Base-by-base conservation (phyloP, 2,888 invertebrate genomes). In the Torymus aiolomorphi region DNA sequence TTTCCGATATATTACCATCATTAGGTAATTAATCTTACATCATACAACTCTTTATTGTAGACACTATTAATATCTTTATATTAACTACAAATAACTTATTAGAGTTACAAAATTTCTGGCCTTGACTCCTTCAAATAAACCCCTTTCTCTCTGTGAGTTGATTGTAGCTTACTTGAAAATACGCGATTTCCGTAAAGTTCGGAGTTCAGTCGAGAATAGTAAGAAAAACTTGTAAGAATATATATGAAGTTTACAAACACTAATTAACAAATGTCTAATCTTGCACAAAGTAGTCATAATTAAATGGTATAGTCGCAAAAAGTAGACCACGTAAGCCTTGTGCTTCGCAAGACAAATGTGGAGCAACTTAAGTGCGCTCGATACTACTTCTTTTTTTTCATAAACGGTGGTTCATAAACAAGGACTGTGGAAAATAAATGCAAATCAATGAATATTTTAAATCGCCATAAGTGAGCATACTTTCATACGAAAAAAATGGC, bases 81-180 rank as follows among this genome's bases (percentile, higher is more conserved):
- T 57, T 20, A 57, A 59, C n/a, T 66, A 66, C 42, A 61, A 72
- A 72, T 71, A 77, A 65, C 42, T 56, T 51, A 20, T 69, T 49
- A 20, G 14, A 3, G 5, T 56, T 63, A 63, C 49, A 49, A 62
- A 70, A 57, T 62, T 63, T 24, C 14, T 24, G 12, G 5, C 11
- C n/a, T 42, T 16, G 4, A 49, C 5, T 42, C n/a, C 14, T 54
- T 69, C 18, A 67, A 62, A 49, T 69, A 62, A 59, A 65, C 42
- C 14, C 42, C 42, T 42, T 42, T 42, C 42, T 73, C 52, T n/a
- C 2, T 16, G 10, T 42, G 2, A 49, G 49, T 16, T 65, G 13
- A 63, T 18, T 52, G 12, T 16, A 72, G 0, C 56, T 57, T 56
- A 62, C 57, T 69, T 13, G 8, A 71, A 71, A 69, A 52, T 24